These are phyloP conservation scores for Tyrophagus putrescentiae DNA, from an alignment of 1,140 invertebrate species.

Conservation along the genomic window DNA sequence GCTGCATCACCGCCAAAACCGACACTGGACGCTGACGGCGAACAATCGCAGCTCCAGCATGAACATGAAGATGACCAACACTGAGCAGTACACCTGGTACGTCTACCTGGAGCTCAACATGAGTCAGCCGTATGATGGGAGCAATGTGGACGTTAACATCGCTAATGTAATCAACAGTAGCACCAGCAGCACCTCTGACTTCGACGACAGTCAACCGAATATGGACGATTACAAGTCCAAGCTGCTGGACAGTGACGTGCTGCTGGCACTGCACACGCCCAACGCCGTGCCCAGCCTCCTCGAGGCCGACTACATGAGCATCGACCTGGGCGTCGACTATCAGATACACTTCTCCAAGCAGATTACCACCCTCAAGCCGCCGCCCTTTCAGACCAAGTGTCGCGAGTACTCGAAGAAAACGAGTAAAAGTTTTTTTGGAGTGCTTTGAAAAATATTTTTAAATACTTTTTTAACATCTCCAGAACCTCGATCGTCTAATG, in stretches of 20 bases:
- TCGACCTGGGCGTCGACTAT: not conserved
- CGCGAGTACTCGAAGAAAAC: not conserved
- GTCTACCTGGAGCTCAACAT: not conserved
- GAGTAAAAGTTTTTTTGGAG: not conserved
- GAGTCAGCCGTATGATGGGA: too few relatives aligned
- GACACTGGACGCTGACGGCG: too few relatives aligned
- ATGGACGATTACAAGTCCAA: too few relatives aligned
- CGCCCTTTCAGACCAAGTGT: conserved; percentile 1
- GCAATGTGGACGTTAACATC: not conserved
- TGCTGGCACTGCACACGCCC: not conserved
- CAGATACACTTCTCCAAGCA: not conserved
- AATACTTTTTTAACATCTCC: not conserved
- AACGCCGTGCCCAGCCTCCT: not conserved
- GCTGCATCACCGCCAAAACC: too few relatives aligned
- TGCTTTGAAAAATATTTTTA: not conserved
- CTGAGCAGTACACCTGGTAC: not conserved
- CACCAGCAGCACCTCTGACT: too few relatives aligned
- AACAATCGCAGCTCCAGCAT: not conserved
- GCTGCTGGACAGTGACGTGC: not conserved
- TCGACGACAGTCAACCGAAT: too few relatives aligned
- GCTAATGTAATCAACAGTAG: not conserved
- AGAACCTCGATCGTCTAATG: not conserved
- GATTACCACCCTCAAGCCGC: not conserved
- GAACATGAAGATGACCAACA: not conserved
- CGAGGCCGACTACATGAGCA: not conserved